These are phyloP conservation scores for Aspidoscelis tigris DNA, from an alignment of 2,113 vertebrate species.

Conservation along the genomic window DNA sequence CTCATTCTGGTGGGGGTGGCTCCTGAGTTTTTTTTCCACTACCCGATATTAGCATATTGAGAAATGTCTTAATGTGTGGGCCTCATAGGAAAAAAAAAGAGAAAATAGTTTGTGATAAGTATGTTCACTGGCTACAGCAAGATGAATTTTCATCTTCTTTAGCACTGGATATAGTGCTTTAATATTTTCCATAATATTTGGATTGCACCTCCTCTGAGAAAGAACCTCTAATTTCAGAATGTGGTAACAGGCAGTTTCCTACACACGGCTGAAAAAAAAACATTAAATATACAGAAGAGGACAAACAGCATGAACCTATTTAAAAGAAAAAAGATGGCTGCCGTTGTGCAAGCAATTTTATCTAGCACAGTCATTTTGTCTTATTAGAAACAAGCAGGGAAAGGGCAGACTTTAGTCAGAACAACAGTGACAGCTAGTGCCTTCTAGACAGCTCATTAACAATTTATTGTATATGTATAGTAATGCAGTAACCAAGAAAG, in stretches of 20 bases:
- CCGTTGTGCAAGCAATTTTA: slow-evolving; percentile 31
- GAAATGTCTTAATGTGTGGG: not conserved
- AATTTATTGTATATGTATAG: not conserved
- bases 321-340: not conserved
- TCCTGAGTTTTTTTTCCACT: too few species aligned
- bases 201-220: not conserved
- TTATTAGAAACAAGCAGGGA: not conserved
- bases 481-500: not conserved
- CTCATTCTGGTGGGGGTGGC: too few species aligned
- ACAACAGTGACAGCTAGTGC: not conserved
- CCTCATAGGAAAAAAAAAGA: slow-evolving; percentile 13
- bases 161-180: slow-evolving; percentile 39
- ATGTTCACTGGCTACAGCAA: not conserved
- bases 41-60: too few species aligned
- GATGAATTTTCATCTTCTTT: slow-evolving; percentile 11
- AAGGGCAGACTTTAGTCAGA: slow-evolving; percentile 4
- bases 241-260: not conserved
- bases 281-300: slow-evolving; percentile 39
- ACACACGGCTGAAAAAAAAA: not conserved
- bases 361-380: not conserved
- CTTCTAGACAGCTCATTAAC: not conserved
- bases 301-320: not conserved
- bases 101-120: not conserved
- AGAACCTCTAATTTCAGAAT: slow-evolving; percentile 9
- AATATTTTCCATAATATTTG: slow-evolving; percentile 19